Evolutionary conservation across 1,140 invertebrate species (phyloP).

Genomic region (Drosophila equinoxialis): DNA sequence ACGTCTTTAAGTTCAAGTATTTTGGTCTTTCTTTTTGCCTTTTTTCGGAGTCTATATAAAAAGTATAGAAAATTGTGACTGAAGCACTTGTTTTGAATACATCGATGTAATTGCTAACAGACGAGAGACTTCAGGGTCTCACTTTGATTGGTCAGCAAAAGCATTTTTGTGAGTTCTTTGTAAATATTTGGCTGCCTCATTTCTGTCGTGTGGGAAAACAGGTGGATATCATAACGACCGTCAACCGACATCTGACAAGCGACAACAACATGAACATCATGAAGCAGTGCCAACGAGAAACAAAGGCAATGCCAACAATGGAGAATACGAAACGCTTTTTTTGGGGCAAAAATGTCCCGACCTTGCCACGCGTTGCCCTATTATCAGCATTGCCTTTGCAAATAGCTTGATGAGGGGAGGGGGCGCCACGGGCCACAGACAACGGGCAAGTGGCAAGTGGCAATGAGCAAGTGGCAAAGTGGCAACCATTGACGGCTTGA

Average conservation of each 20-base stretch:
- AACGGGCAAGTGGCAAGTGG: neutral
- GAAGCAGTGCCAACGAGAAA: neutral
- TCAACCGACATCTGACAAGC: neutral
- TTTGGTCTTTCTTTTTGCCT: too few relatives aligned
- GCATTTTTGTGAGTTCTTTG: neutral
- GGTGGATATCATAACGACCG: slow-evolving; percentile 55
- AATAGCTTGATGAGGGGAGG: neutral
- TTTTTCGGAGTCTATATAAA: too few relatives aligned
- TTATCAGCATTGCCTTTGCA: neutral
- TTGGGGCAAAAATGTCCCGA: neutral
- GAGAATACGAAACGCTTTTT: neutral
- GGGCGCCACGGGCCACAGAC: neutral
- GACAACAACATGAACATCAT: too few relatives aligned
- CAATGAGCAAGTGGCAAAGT: slow-evolving; percentile 8
- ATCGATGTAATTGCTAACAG: neutral
- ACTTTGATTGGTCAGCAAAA: neutral
- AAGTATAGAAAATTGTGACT: too few relatives aligned
- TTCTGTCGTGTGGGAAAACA: slow-evolving; percentile 40
- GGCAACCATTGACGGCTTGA: slow-evolving; percentile 32
- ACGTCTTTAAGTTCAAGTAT: too few relatives aligned
- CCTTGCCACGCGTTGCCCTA: neutral
- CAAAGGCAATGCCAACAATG: neutral
- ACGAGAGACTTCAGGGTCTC: neutral
- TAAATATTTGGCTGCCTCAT: neutral
- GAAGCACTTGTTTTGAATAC: neutral